Conservation (phyloP, 2,888 invertebrate genomes). For the Apamea monoglypha region DNA sequence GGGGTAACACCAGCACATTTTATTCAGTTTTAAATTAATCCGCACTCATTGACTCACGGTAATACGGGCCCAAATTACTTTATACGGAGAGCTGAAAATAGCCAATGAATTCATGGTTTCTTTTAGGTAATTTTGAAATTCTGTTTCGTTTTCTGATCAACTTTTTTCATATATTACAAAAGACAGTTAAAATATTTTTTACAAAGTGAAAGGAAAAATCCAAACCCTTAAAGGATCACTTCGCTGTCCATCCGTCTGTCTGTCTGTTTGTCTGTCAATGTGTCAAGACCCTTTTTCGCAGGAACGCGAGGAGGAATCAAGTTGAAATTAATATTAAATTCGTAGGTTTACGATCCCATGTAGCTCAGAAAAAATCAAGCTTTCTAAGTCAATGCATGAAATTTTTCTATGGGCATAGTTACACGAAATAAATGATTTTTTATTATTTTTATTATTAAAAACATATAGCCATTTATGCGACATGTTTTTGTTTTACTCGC, state of each 20-base stretch:
- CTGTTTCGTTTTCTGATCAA: neutral
- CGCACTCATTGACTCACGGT: neutral
- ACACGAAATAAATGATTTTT: too few relatives aligned
- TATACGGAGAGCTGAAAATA: neutral
- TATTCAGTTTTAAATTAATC: constrained; percentile 16
- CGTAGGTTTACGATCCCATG: neutral
- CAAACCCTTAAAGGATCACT: neutral
- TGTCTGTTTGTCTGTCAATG: neutral
- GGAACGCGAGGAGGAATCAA: neutral
- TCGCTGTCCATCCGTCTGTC: neutral
- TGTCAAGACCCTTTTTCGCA: neutral
- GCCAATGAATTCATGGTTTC: neutral
- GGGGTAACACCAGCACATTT: constrained; percentile 15
- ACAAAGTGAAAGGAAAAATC: neutral
- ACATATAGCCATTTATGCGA: neutral
- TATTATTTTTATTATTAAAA: too few relatives aligned
- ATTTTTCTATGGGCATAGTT: too few relatives aligned
- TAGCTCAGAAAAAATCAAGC: neutral
- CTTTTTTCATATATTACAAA: neutral
- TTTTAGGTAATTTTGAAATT: neutral
- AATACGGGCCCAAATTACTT: neutral
- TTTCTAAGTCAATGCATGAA: neutral
- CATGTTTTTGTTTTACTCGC: neutral
- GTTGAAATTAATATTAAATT: neutral
- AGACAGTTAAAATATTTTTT: neutral